Conservation (phyloP, 2,888 invertebrate species). For the Pollenia griseotomentosa region DNA sequence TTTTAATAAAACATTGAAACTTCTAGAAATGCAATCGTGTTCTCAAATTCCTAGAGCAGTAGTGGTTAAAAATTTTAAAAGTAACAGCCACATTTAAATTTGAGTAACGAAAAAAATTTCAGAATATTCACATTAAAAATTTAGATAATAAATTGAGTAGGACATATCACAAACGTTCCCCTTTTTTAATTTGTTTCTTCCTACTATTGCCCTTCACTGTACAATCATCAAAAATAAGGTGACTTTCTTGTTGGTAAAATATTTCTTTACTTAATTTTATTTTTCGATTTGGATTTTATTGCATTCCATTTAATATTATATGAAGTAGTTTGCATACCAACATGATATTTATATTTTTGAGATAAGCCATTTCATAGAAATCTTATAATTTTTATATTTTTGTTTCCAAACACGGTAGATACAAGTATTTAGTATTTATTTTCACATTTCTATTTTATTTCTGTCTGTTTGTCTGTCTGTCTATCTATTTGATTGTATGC, state of each 20-base stretch:
- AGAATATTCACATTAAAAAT: no score
- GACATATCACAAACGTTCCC: no score
- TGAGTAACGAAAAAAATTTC: no score
- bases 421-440: slow-evolving; percentile 11
- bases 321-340: slow-evolving; percentile 19
- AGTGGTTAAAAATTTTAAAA: background rate
- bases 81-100: no score
- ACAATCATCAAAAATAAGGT: background rate
- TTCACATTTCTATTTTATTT: slow-evolving; percentile 11
- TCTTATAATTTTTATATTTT: slow-evolving; percentile 41
- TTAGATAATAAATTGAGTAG: no score
- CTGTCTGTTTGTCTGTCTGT: background rate
- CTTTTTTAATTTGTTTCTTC: no score
- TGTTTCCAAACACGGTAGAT: background rate
- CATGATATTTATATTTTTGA: slow-evolving; percentile 47
- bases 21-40: background rate
- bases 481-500: slow-evolving; percentile 14
- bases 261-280: background rate
- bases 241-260: slow-evolving; percentile 2
- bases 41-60: background rate
- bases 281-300: slow-evolving; percentile 31
- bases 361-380: slow-evolving; percentile 62
- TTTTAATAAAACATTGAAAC: background rate
- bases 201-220: background rate
- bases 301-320: slow-evolving; percentile 51